Conservation (phyloP, 2,888 invertebrate species). For the Lepidochitona cinerea region DNA sequence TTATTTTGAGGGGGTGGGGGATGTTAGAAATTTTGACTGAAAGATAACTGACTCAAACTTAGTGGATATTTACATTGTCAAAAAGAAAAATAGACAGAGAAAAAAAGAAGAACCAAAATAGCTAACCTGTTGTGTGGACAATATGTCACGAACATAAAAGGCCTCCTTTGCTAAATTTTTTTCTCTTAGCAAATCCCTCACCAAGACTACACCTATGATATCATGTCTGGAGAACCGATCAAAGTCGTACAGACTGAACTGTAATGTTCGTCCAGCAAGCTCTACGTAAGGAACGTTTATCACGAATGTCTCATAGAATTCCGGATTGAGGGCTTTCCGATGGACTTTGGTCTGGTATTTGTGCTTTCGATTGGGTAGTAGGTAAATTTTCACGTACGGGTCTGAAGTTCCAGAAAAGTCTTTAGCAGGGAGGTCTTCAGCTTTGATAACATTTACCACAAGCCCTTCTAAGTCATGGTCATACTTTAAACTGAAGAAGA, state of each 20-base stretch:
- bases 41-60: no score
- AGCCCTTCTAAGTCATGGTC: conserved; percentile 86
- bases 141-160: conserved; percentile 87
- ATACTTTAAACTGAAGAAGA: conserved; percentile 86
- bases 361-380: conserved; percentile 87
- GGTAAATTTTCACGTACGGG: conserved; percentile 88
- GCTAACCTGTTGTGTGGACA: conserved; percentile 74
- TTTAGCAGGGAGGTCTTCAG: conserved; percentile 85
- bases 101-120: no score
- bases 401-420: conserved; percentile 89
- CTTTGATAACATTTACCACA: conserved; percentile 82
- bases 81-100: no score
- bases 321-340: conserved; percentile 83
- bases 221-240: conserved; percentile 91
- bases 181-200: conserved; percentile 83
- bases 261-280: conserved; percentile 81
- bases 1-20: no score
- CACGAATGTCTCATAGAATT: conserved; percentile 87
- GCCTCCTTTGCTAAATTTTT: conserved; percentile 86
- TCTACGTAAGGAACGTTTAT: conserved; percentile 87
- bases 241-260: conserved; percentile 91
- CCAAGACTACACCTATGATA: conserved; percentile 87
- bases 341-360: conserved; percentile 88
- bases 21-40: no score
- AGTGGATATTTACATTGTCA: no score